phyloP scores from a whole-genome alignment of 2,113 vertebrate genomes.

The Pteronura brasiliensis region DNA sequence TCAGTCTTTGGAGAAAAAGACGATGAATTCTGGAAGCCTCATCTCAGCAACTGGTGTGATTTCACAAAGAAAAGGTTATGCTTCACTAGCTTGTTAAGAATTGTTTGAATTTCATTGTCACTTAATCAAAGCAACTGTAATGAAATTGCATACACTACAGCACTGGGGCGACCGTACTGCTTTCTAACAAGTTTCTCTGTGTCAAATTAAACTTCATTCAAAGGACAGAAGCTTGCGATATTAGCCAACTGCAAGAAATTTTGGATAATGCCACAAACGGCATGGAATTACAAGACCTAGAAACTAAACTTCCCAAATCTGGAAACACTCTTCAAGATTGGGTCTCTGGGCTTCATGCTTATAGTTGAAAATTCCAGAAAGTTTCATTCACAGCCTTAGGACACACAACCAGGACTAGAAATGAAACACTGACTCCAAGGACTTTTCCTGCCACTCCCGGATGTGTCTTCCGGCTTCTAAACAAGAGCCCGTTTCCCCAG shows the following conservation, averaged over 20 bases:
- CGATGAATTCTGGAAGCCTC: not conserved
- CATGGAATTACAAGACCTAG: not conserved
- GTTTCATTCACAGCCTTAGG: not conserved
- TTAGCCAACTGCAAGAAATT: conserved; percentile 41
- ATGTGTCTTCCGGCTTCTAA: not conserved
- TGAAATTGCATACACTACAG: conserved; percentile 23
- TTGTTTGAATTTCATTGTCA: conserved; percentile 49
- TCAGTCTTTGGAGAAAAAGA: conserved; percentile 32
- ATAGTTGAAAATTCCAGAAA: not conserved
- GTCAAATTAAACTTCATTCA: conserved; percentile 74
- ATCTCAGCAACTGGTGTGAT: not conserved
- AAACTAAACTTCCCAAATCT: no score
- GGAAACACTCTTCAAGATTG: not conserved
- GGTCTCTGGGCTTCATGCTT: no score
- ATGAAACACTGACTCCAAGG: not conserved
- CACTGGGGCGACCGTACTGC: conserved; percentile 16
- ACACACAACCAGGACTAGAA: not conserved
- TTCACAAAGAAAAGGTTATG: not conserved
- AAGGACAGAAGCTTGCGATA: conserved; percentile 31
- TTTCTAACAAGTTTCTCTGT: conserved; percentile 70
- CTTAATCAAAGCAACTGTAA: conserved; percentile 44
- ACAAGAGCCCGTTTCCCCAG: not conserved
- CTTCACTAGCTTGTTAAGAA: conserved; percentile 46
- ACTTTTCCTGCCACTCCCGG: fast-evolving
- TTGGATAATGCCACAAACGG: conserved; percentile 19